Evolutionary conservation across 1,140 invertebrate genomes (phyloP).

Genomic region (Adoxophyes honmai): DNA sequence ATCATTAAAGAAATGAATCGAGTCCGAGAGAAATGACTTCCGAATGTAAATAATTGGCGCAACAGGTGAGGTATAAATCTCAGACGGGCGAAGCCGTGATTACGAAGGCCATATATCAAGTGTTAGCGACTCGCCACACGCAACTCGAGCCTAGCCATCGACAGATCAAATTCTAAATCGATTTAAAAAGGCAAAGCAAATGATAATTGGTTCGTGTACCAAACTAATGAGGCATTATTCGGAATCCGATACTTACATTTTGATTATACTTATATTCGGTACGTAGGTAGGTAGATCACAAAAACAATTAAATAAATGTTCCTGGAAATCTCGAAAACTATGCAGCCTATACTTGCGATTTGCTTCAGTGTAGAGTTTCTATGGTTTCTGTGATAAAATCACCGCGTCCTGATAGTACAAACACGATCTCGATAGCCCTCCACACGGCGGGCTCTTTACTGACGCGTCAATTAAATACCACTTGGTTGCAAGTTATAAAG

Average conservation of each 20-base stretch:
- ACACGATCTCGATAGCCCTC: neutral
- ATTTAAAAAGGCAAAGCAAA: conserved; percentile 18
- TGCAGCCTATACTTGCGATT: too few relatives aligned
- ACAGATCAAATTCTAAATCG: conserved; percentile 28
- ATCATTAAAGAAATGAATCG: conserved; percentile 36
- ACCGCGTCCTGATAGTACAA: neutral
- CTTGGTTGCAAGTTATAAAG: conserved; percentile 57
- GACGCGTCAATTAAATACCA: conserved; percentile 66
- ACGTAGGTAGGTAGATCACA: too few relatives aligned
- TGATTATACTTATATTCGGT: too few relatives aligned
- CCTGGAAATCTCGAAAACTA: too few relatives aligned
- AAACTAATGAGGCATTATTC: too few relatives aligned
- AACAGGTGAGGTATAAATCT: conserved; percentile 66
- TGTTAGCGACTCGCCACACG: conserved; percentile 42
- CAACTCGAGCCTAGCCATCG: conserved; percentile 36
- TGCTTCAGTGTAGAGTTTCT: too few relatives aligned
- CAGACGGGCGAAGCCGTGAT: conserved; percentile 50
- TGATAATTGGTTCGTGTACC: too few relatives aligned
- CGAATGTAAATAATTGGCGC: conserved; percentile 64
- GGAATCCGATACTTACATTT: too few relatives aligned
- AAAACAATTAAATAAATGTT: too few relatives aligned
- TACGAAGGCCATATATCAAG: conserved; percentile 62
- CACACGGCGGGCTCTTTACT: conserved; percentile 17
- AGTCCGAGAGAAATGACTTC: conserved; percentile 46
- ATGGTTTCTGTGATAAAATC: neutral